Conservation (phyloP, 2,797 vertebrate genomes). For the Australoheros facetus region DNA sequence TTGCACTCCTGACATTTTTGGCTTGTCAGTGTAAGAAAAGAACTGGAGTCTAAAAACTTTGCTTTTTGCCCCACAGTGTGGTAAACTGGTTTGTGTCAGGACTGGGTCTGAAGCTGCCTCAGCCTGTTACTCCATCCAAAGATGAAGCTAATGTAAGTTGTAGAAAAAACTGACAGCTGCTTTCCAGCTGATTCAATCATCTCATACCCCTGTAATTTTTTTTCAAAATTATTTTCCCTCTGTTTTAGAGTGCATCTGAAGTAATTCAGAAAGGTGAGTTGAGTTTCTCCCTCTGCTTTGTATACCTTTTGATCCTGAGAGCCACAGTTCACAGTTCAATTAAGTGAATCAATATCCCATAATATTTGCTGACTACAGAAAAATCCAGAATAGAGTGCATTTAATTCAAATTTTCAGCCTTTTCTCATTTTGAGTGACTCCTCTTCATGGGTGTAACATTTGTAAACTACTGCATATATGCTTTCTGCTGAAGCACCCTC, state of each 20-base stretch:
- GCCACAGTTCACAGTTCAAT: conserved; percentile 69
- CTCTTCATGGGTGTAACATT: neutral
- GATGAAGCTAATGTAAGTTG: conserved; percentile 61
- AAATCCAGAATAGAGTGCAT: neutral
- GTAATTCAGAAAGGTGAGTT: conserved; percentile 77
- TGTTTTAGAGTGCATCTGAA: conserved; percentile 54
- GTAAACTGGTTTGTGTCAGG: conserved; percentile 85
- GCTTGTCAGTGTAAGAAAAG: too few relatives aligned
- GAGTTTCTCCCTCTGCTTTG: neutral
- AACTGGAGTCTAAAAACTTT: too few relatives aligned
- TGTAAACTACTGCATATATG: neutral
- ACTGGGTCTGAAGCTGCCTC: conserved; percentile 87
- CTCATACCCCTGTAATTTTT: neutral
- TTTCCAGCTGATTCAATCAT: neutral
- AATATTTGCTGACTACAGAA: neutral
- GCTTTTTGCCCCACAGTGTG: conserved; percentile 65
- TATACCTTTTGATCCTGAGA: neutral
- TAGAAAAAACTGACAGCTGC: neutral
- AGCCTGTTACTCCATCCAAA: conserved; percentile 77
- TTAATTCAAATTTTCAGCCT: neutral
- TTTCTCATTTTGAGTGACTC: neutral
- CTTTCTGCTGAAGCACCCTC: conserved; percentile 38
- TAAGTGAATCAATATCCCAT: conserved; percentile 15
- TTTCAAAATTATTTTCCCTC: neutral
- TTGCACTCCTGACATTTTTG: neutral